Base-by-base conservation (phyloP, 1,140 invertebrate species). In the Drosophila sucinea region DNA sequence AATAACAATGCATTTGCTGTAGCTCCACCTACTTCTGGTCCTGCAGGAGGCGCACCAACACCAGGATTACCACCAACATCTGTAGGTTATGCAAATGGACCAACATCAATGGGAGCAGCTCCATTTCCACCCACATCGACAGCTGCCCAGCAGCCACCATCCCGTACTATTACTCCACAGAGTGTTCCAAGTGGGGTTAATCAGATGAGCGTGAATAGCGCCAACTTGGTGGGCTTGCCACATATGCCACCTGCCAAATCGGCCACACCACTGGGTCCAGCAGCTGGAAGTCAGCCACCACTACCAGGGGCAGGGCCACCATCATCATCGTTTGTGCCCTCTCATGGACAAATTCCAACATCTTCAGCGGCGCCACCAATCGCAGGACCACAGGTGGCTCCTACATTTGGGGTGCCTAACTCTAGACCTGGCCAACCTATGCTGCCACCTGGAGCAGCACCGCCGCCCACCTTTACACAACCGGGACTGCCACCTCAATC, bases 121-220 rank as follows among this genome's bases (percentile, higher is more conserved):
- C 64, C 64, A 57, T 81, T 65, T 76, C 67, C 79, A 23, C 67
- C 81, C 25, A 69, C 76, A 38, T 70, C 55, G 41, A 29, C 30
- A 60, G 8, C 69, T 6, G 67, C 7, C 23, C 33, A 51, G 38
- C 55, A 27, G 54, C 44, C 47, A 32, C 74, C 68, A 25, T 40
- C 74, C 29, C 73, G 38, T 4, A 77, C 64, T 54, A 58, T 54
- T 47, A 78, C 78, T 1, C 74, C 81, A 1, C 90, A 91, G 38
- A 79, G 73, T 38, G 74, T 91, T 27, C 56, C 84, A 17, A 73
- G 84, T 41, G 79, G 87, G 17, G 68, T 77, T 1, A 90, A 86
- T 64, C 90, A 91, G 72, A 91, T 91, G 90, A 90, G 71, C 55
- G 55, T 91, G n/a, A 91, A 91, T 51, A 91, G 86, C 57, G 84